These are phyloP conservation scores for Catocala fraxini DNA, from an alignment of 2,888 invertebrate genomes.

Conservation along the genomic window DNA sequence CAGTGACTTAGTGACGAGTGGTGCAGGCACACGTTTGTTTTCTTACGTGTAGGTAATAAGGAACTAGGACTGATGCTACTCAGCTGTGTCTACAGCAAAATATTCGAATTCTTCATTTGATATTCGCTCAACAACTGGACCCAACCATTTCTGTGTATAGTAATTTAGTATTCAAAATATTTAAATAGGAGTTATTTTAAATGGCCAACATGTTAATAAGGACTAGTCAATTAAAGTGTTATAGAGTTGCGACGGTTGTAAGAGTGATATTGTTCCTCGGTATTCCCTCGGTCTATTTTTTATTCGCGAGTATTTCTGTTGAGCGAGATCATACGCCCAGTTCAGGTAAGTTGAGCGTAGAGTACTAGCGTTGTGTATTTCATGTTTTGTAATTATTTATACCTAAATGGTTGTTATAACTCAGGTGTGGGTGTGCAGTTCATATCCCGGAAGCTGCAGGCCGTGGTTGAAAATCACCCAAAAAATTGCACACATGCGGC, in stretches of 20 bases:
- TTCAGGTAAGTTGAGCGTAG: conserved; percentile 47
- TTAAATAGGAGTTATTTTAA: conserved; percentile 48
- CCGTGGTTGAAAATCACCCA: conserved; percentile 51
- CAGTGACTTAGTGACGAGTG: conserved; percentile 59
- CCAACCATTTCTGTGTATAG: conserved; percentile 20
- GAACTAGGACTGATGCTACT: conserved; percentile 65
- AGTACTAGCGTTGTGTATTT: neutral
- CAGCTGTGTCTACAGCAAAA: conserved; percentile 71
- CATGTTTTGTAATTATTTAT: neutral
- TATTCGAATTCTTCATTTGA: conserved; percentile 82
- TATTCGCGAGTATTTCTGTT: conserved; percentile 32
- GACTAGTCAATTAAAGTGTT: conserved; percentile 71
- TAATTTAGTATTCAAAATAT: conserved; percentile 21
- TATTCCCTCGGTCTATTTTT: conserved; percentile 70
- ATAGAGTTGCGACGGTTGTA: conserved; percentile 63
- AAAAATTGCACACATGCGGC: conserved; percentile 91
- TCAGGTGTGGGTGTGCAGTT: conserved; percentile 38
- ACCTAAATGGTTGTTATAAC: conserved; percentile 19
- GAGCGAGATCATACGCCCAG: conserved; percentile 22
- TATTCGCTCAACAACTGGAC: conserved; percentile 37
- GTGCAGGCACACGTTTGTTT: conserved; percentile 57
- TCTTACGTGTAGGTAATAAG: conserved; percentile 42
- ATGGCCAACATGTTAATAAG: conserved; percentile 82
- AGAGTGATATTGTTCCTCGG: conserved; percentile 72
- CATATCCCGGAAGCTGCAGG: conserved; percentile 64